phyloP scores from a whole-genome alignment of 2,888 invertebrate genomes.

The Harpalus rubripes region DNA sequence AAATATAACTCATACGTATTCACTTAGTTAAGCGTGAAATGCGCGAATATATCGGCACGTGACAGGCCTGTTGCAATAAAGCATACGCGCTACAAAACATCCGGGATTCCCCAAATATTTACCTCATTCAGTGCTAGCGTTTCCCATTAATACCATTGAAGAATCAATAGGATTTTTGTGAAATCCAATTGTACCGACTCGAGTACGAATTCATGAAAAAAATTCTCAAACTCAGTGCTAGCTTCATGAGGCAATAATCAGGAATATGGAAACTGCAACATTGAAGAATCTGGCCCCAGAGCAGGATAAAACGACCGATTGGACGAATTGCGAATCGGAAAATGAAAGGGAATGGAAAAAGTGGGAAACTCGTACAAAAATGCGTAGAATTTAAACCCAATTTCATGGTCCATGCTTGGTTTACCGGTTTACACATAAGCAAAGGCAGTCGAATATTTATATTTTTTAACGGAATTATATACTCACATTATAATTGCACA shows the following conservation, averaged over 20 bases:
- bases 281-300: constrained; percentile 6
- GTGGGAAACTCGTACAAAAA: constrained; percentile 48
- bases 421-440: constrained; percentile 39
- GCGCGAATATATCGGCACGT: constrained; percentile 63
- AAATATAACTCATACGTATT: constrained; percentile 57
- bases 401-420: constrained; percentile 56
- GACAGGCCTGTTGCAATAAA: constrained; percentile 59
- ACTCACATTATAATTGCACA: constrained; percentile 8
- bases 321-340: constrained; percentile 51
- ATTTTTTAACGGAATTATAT: constrained; percentile 23
- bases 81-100: constrained; percentile 55
- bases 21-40: constrained; percentile 66
- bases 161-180: constrained; percentile 21
- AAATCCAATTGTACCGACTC: not conserved
- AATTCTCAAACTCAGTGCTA: not conserved
- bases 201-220: not conserved
- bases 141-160: constrained; percentile 11
- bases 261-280: not conserved
- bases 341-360: constrained; percentile 54
- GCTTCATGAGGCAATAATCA: not conserved
- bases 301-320: constrained; percentile 44
- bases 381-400: constrained; percentile 61
- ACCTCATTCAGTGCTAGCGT: not conserved
- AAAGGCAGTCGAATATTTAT: constrained; percentile 13
- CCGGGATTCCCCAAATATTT: constrained; percentile 12